A percentile compares a stretch with the other conserved stretches of the same genome.
Evolutionary conservation across 2,113 vertebrate species (phyloP).

Genomic region (Gymnorhina tibicen): DNA sequence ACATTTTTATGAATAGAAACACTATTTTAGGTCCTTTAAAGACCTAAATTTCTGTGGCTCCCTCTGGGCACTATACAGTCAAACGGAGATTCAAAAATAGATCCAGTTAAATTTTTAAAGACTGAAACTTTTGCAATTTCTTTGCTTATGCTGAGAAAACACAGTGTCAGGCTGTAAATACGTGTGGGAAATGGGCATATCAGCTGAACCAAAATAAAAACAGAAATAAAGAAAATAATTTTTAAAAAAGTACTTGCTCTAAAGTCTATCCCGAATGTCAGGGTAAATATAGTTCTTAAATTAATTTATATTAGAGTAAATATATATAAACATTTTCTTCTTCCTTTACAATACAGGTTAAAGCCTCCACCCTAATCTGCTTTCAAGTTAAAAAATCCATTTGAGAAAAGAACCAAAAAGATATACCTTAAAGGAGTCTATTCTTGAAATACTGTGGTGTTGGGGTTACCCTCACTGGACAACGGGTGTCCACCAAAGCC

Average conservation of each 20-base stretch:
- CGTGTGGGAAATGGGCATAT: neutral
- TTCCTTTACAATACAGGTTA: neutral
- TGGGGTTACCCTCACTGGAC: neutral
- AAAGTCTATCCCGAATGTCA: neutral
- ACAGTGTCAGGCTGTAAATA: neutral
- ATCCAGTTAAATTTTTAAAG: neutral
- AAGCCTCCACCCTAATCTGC: neutral
- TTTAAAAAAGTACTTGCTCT: neutral
- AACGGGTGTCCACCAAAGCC: neutral
- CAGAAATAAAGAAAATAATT: neutral
- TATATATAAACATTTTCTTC: neutral
- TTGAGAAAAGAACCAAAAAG: neutral
- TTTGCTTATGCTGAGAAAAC: neutral
- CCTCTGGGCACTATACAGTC: neutral
- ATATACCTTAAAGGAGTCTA: rapidly evolving
- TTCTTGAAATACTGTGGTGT: neutral
- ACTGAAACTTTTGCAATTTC: neutral
- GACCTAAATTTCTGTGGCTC: neutral
- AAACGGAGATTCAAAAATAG: neutral
- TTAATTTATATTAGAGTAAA: neutral
- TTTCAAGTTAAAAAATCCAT: neutral
- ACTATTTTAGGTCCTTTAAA: constrained; percentile 28
- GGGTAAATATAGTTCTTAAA: neutral
- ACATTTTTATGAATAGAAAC: constrained; percentile 44
- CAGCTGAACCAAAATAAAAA: neutral